These are phyloP conservation scores for Anomalospiza imberbis DNA, from an alignment of 2,797 vertebrate genomes.

Conservation along the genomic window DNA sequence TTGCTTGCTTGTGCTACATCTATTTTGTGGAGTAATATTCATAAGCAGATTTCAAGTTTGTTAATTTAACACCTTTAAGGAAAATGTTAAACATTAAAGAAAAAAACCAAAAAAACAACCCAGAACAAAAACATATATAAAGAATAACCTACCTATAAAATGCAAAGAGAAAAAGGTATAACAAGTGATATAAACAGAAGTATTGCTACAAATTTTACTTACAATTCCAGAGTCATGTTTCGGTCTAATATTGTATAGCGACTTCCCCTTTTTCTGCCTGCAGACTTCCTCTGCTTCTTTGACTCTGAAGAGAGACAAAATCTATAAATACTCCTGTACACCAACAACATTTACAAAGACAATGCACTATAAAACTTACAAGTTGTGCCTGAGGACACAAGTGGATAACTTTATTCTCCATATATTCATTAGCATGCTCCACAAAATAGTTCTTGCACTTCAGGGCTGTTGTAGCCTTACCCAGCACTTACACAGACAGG, in stretches of 20 bases:
- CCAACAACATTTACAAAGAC: not conserved
- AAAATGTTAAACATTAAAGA: not conserved
- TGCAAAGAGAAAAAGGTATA: not conserved
- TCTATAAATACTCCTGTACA: not conserved
- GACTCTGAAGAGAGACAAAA: slow-evolving; percentile 75
- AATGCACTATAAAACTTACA: not conserved
- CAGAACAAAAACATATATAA: slow-evolving; percentile 1
- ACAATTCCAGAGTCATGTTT: slow-evolving; percentile 94
- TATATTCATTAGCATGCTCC: not conserved
- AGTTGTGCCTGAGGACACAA: not conserved
- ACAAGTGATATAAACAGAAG: not conserved
- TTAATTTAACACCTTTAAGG: not conserved
- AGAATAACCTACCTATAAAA: not conserved
- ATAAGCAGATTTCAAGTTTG: not conserved
- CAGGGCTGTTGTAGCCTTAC: not conserved
- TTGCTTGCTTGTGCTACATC: not conserved
- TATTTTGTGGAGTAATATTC: not conserved
- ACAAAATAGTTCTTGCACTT: not conserved
- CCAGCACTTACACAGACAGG: not conserved
- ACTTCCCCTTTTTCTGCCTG: slow-evolving; percentile 91
- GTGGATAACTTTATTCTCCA: not conserved
- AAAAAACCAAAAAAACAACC: fast-evolving
- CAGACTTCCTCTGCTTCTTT: slow-evolving; percentile 92
- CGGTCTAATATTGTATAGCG: slow-evolving; percentile 91
- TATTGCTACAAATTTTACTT: slow-evolving; percentile 62